Evolutionary conservation across 2,888 invertebrate species (phyloP), one percentile per base, ranked within the genome.

Genomic region (Caenorhabditis sp.): DNA sequence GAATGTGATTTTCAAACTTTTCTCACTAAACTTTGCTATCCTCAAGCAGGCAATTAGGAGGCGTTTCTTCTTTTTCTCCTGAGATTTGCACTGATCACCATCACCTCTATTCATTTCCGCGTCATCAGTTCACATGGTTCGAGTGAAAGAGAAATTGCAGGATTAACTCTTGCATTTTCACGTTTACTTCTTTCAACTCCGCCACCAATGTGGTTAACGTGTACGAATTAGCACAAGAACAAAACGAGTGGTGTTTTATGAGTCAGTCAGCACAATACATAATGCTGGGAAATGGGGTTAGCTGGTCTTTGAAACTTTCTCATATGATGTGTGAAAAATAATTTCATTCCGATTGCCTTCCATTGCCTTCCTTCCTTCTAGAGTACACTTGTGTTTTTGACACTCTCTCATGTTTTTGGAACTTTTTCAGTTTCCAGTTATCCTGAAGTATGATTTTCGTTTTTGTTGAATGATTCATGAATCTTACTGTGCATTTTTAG

Each of bases 301-400:
- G 32, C 18, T 72, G 72, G 72, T 64, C 56, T 72, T 72, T 72
- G 64, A 72, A 64, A 72, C 72, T 56, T 55, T 40, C 62, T 40
- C 62, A 61, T 71, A 71, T 55, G 55, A 62, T 71, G 70, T 61
- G 61, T 37, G 47, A 47, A 13, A 8, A 13, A 32, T 6, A 9
- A 32, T 9, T 32, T 32, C n/a, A n/a, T n/a, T n/a, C n/a, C n/a
- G n/a, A n/a, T n/a, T n/a, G n/a, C n/a, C n/a, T n/a, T n/a, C n/a
- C n/a, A n/a, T 32, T 32, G 18, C 62, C 47, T 44, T 58, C 58
- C 72, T 72, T 64, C 72, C 72, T 72, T 37, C 55, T 72, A 64
- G 71, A 71, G 60, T 51, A 56, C 56, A 56, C 37, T 64, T 50
- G 22, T 72, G 72, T 55, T 56, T 72, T 64, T 72, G 72, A 72